Conservation (phyloP, 1,140 invertebrate species). For the Formica selysi region DNA sequence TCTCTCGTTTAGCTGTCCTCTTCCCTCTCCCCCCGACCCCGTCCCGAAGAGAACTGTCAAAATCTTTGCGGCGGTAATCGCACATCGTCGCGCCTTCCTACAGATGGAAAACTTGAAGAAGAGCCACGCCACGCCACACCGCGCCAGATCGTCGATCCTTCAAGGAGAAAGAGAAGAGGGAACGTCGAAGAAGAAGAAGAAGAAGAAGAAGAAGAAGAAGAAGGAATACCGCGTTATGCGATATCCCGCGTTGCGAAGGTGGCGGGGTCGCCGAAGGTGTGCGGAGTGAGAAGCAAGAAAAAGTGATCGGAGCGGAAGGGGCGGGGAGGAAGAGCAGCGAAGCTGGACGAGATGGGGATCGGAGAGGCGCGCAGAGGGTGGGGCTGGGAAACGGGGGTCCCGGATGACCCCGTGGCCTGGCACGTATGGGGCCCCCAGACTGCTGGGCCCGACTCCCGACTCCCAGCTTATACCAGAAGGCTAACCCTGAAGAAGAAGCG, state of each 20-base stretch:
- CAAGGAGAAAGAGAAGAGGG: constrained; percentile 34
- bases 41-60: constrained; percentile 55
- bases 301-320: constrained; percentile 54
- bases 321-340: constrained; percentile 29
- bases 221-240: constrained; percentile 71
- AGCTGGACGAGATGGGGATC: constrained; percentile 41
- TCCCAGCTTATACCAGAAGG: constrained; percentile 79
- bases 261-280: constrained; percentile 74
- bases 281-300: constrained; percentile 67
- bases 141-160: constrained; percentile 70
- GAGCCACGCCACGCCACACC: constrained; percentile 62
- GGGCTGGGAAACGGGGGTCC: constrained; percentile 78
- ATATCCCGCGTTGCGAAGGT: constrained; percentile 76
- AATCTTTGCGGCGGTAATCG: constrained; percentile 49
- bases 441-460: constrained; percentile 83
- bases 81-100: constrained; percentile 28
- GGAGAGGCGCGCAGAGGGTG: constrained; percentile 60
- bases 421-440: constrained; percentile 84
- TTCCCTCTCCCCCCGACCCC: neutral
- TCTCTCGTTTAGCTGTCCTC: constrained; percentile 46
- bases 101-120: constrained; percentile 57
- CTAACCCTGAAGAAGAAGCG: constrained; percentile 76
- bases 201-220: constrained; percentile 60
- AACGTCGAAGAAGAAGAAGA: constrained; percentile 44
- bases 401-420: constrained; percentile 84